Percentiles rank a stretch among this genome's conserved stretches.
phyloP scores from a whole-genome alignment of 1,140 invertebrate species.

The Bombus waltoni region DNA sequence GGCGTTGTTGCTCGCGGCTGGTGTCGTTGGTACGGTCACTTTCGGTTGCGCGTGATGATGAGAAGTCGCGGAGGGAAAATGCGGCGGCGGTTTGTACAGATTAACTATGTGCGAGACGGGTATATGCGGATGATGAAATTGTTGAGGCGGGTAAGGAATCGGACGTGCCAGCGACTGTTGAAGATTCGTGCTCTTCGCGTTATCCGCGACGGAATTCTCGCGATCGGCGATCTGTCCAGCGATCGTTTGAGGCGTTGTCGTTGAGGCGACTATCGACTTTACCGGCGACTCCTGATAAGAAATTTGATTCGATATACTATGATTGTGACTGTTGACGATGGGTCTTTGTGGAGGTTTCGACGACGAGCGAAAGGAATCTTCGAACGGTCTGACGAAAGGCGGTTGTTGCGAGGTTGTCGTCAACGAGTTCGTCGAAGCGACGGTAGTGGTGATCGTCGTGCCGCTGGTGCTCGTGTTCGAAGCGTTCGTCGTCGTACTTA shows the following conservation, averaged over 20 bases:
- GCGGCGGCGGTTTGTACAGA: slow-evolving; percentile 72
- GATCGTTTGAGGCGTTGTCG: slow-evolving; percentile 43
- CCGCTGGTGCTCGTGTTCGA: slow-evolving; percentile 12
- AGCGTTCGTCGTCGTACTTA: slow-evolving; percentile 42
- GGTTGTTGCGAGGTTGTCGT: slow-evolving; percentile 75
- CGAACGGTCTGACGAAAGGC: slow-evolving; percentile 82
- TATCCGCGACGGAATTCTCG: slow-evolving; percentile 56
- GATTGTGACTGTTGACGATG: slow-evolving; percentile 69
- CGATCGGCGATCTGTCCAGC: slow-evolving; percentile 56
- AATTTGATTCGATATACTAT: slow-evolving; percentile 71
- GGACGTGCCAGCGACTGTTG: slow-evolving; percentile 61
- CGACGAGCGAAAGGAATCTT: slow-evolving; percentile 78
- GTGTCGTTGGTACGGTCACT: slow-evolving; percentile 50
- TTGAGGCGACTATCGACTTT: slow-evolving; percentile 41
- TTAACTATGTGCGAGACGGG: slow-evolving; percentile 73
- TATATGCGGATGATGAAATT: slow-evolving; percentile 72
- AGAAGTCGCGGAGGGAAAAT: slow-evolving; percentile 61
- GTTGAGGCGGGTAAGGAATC: slow-evolving; percentile 64
- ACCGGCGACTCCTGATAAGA: slow-evolving; percentile 64
- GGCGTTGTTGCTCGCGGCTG: slow-evolving; percentile 19
- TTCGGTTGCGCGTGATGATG: slow-evolving; percentile 66
- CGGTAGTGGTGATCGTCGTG: slow-evolving; percentile 46
- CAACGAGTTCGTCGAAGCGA: slow-evolving; percentile 27
- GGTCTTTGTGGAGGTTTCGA: slow-evolving; percentile 72
- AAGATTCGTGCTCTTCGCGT: slow-evolving; percentile 32